Conservation (phyloP, 2,797 vertebrate species). For the Columba guinea region DNA sequence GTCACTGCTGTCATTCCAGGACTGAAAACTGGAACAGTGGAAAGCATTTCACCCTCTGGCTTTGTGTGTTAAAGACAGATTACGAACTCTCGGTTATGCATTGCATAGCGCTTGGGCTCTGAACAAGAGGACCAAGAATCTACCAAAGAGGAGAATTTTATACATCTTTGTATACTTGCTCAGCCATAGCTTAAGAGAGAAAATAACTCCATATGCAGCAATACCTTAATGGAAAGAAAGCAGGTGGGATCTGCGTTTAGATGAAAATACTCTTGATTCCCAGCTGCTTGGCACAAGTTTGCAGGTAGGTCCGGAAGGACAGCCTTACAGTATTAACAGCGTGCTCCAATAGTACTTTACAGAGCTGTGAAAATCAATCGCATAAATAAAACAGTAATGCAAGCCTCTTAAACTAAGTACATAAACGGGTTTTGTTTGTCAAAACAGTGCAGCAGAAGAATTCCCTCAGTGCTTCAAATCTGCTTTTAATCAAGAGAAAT, state of each 20-base stretch:
- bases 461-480: neutral
- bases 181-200: neutral
- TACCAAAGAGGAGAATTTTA: neutral
- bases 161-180: neutral
- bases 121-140: neutral
- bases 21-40: neutral
- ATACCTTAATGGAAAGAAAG: neutral
- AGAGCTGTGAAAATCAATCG: neutral
- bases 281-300: neutral
- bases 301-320: neutral
- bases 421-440: neutral
- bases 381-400: neutral
- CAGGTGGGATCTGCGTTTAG: neutral
- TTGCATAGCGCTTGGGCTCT: neutral
- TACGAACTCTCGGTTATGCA: neutral
- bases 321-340: neutral
- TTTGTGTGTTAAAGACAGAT: neutral
- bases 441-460: neutral
- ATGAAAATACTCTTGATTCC: neutral
- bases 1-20: neutral
- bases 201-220: neutral
- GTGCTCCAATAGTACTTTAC: neutral
- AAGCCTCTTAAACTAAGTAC: neutral
- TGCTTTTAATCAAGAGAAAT: neutral
- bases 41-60: neutral